Evolutionary conservation across 2,113 vertebrate genomes (phyloP).

Genomic region (Typhlomys cinereus): DNA sequence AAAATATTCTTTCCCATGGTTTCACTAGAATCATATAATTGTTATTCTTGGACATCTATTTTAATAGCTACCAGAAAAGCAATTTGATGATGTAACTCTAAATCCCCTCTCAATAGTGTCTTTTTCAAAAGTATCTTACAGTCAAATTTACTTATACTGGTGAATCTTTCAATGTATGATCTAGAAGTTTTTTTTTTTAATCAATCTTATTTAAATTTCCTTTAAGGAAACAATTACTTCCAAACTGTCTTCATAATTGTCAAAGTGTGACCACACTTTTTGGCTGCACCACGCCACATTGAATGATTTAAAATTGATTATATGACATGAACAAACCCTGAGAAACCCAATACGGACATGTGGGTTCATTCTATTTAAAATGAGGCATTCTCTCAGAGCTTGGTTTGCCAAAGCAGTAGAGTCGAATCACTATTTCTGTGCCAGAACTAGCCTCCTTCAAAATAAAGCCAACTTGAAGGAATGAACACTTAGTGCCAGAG

Average conservation of each 20-base stretch:
- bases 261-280: background rate
- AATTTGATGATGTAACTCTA: background rate
- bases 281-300: background rate
- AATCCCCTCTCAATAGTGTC: background rate
- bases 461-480: background rate
- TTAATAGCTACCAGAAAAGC: background rate
- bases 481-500: background rate
- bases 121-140: background rate
- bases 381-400: background rate
- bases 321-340: background rate
- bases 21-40: background rate
- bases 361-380: background rate
- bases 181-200: background rate
- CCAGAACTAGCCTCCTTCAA: background rate
- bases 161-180: accelerated
- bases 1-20: background rate
- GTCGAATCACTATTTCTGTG: background rate
- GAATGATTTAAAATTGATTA: conserved; percentile 1
- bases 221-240: background rate
- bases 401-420: background rate
- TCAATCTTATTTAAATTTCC: background rate
- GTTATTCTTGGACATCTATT: background rate
- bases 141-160: background rate
- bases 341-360: conserved; percentile 11
- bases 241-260: background rate